phyloP scores from a whole-genome alignment of 2,113 vertebrate species.

The Platanista minor region DNA sequence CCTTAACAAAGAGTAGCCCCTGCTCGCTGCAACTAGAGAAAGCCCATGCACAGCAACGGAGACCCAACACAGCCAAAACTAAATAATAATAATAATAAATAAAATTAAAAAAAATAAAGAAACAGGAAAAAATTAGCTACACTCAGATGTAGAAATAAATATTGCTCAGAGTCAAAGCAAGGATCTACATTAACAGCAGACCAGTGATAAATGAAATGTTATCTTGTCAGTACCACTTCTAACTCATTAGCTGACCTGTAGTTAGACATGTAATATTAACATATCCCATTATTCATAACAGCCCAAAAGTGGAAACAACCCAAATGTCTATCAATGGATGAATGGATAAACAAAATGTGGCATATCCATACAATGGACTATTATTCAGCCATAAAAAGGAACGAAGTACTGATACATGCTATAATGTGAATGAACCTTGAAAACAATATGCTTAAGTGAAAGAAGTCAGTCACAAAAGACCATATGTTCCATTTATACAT shows the following conservation, averaged over 20 bases:
- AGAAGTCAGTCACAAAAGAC: too few relatives aligned
- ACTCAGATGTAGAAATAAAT: neutral
- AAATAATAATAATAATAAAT: too few relatives aligned
- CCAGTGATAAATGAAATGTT: neutral
- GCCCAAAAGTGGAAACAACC: neutral
- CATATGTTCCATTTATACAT: too few relatives aligned
- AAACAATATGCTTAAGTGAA: too few relatives aligned
- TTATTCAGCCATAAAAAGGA: too few relatives aligned
- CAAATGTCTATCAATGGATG: neutral
- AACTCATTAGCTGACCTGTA: neutral
- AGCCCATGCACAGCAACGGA: too few relatives aligned
- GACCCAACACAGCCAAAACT: too few relatives aligned
- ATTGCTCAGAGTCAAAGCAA: neutral
- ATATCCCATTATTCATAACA: neutral
- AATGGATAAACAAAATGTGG: neutral
- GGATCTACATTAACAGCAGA: neutral
- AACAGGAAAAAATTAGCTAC: neutral
- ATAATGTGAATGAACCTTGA: too few relatives aligned
- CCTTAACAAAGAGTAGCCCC: too few relatives aligned
- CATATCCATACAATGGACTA: neutral
- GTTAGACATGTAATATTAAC: slow-evolving; percentile 31
- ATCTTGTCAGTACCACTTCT: neutral
- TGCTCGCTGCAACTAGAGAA: too few relatives aligned
- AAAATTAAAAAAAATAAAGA: too few relatives aligned
- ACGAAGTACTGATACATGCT: too few relatives aligned